phyloP scores from a whole-genome alignment of 1,140 invertebrate species.

The Bombus cullumanus region DNA sequence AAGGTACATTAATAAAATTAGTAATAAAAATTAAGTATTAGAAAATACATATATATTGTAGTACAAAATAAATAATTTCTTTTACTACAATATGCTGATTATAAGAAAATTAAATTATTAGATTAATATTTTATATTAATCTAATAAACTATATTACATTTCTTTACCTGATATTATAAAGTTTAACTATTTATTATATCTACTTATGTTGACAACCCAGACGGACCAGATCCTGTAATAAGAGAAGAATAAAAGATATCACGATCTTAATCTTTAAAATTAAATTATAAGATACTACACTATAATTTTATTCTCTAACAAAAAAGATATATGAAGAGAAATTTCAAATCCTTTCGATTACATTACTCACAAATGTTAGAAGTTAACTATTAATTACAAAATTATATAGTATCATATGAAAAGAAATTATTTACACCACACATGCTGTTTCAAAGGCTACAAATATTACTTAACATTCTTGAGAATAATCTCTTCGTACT shows the following conservation, averaged over 20 bases:
- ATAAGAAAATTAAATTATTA: not conserved
- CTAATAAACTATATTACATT: not conserved
- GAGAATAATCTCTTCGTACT: conserved; percentile 21
- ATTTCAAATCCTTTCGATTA: not conserved
- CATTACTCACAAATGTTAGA: not conserved
- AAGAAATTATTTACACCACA: conserved; percentile 1
- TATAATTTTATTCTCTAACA: not conserved
- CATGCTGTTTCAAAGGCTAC: not conserved
- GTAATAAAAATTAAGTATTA: not conserved
- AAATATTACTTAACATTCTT: conserved; percentile 37
- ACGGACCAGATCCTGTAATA: conserved; percentile 29
- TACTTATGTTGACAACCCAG: not conserved
- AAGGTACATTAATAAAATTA: not conserved
- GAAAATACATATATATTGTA: not conserved
- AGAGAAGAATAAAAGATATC: not conserved
- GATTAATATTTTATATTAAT: not conserved
- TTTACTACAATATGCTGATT: not conserved
- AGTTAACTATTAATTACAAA: not conserved
- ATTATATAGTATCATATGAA: not conserved
- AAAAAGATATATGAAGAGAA: not conserved
- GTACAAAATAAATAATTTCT: not conserved
- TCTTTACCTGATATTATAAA: conserved; percentile 26
- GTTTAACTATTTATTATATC: conserved; percentile 19
- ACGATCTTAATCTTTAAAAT: not conserved
- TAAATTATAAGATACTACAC: not conserved